Conservation (phyloP, 1,140 invertebrate genomes). For the Euschistus heros region DNA sequence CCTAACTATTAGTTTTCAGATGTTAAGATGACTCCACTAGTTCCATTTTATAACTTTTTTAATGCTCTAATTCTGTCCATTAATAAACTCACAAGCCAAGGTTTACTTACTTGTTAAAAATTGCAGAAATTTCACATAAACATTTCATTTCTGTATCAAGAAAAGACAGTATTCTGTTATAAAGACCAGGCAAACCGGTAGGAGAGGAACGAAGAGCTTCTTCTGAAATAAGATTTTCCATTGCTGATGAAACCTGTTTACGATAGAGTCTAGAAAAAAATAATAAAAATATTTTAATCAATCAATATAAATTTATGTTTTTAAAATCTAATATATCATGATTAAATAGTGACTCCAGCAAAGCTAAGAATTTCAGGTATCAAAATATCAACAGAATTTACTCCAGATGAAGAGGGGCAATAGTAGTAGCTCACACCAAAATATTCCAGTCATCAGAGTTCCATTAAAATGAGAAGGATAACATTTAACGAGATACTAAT, state of each 20-base stretch:
- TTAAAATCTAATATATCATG: not conserved
- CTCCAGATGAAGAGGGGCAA: no score
- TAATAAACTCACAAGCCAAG: no score
- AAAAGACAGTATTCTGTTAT: constrained; percentile 58
- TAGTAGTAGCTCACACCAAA: no score
- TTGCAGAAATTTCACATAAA: constrained; percentile 21
- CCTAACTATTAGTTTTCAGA: no score
- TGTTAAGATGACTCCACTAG: no score
- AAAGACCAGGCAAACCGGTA: constrained; percentile 63
- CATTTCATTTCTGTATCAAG: constrained; percentile 40
- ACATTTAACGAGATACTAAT: no score
- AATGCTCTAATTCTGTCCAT: no score
- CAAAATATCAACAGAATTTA: not conserved
- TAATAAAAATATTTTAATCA: not conserved
- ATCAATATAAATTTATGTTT: not conserved
- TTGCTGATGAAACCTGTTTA: constrained; percentile 55
- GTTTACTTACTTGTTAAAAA: constrained; percentile 20
- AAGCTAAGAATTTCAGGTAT: not conserved
- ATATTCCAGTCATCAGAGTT: no score
- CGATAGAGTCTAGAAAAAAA: constrained; percentile 30
- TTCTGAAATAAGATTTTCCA: constrained; percentile 66
- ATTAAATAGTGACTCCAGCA: not conserved
- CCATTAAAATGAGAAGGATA: no score
- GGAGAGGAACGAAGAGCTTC: constrained; percentile 55
- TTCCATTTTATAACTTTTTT: no score